These are phyloP conservation scores for Acleris sparsana DNA, from an alignment of 2,888 invertebrate genomes.

Conservation along the genomic window DNA sequence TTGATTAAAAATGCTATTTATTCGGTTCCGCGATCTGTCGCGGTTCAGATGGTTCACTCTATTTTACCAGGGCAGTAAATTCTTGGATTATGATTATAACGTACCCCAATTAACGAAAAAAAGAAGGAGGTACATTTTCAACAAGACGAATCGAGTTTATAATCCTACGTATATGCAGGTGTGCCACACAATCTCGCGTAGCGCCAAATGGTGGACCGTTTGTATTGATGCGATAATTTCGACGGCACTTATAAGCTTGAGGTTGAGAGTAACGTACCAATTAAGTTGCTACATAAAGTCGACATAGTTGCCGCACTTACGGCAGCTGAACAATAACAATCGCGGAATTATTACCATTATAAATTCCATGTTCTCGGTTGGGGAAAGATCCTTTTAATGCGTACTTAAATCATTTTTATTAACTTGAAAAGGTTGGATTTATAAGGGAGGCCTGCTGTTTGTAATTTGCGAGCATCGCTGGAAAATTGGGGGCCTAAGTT, in stretches of 20 bases:
- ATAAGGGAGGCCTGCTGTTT: conserved; percentile 63
- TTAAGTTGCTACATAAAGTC: conserved; percentile 20
- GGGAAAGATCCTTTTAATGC: conserved; percentile 75
- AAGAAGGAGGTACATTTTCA: too few relatives aligned
- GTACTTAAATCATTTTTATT: conserved; percentile 80
- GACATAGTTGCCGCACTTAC: conserved; percentile 38
- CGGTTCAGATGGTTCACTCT: too few relatives aligned
- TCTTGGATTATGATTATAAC: too few relatives aligned
- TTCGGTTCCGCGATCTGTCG: too few relatives aligned
- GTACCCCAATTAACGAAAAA: too few relatives aligned
- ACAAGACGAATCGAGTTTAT: too few relatives aligned
- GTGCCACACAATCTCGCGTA: neutral
- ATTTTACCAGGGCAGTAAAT: too few relatives aligned
- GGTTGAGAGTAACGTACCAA: conserved; percentile 26
- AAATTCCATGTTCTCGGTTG: conserved; percentile 69
- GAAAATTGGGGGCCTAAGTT: conserved; percentile 56
- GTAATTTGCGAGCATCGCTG: conserved; percentile 62
- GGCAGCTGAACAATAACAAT: conserved; percentile 62
- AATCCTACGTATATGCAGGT: too few relatives aligned
- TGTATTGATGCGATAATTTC: conserved; percentile 8
- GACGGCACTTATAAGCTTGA: conserved; percentile 12
- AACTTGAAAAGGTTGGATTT: conserved; percentile 79
- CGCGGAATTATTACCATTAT: conserved; percentile 69
- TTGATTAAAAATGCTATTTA: too few relatives aligned
- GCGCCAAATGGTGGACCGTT: conserved; percentile 6